These are phyloP conservation scores for Neoascia interrupta DNA, from an alignment of 2,888 invertebrate genomes.

Conservation along the genomic window DNA sequence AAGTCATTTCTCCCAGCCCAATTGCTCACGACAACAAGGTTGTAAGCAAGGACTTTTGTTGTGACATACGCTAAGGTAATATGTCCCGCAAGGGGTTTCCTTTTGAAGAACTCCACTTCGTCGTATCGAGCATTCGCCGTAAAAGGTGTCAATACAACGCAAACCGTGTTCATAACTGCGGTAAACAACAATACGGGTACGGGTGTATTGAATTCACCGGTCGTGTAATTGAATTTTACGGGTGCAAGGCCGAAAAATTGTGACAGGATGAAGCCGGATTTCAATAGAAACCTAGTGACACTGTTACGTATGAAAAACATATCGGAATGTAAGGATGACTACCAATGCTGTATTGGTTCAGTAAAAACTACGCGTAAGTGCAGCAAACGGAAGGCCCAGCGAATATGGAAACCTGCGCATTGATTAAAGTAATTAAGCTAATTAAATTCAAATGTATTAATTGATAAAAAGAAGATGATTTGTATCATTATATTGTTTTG, in stretches of 20 bases:
- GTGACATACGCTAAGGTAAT: not conserved
- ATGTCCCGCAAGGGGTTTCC: not conserved
- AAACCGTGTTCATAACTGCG: not conserved
- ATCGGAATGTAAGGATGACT: no score
- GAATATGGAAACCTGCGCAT: no score
- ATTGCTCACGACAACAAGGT: not conserved
- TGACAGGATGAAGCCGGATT: not conserved
- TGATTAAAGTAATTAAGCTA: not conserved
- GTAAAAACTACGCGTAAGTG: no score
- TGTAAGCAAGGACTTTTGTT: not conserved
- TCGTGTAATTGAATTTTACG: conserved; percentile 2
- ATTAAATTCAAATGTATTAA: not conserved
- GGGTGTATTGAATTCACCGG: not conserved
- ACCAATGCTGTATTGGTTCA: no score
- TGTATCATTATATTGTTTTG: no score
- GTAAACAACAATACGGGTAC: not conserved
- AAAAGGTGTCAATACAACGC: not conserved
- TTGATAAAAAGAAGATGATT: no score
- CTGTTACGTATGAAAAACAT: conserved; percentile 1
- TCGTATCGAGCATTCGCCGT: not conserved
- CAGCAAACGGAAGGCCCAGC: no score
- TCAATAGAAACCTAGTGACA: not conserved
- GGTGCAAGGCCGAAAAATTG: not conserved
- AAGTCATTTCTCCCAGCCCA: not conserved
- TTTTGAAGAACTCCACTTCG: not conserved